These are phyloP conservation scores for Amia ocellicauda DNA, from an alignment of 2,113 vertebrate species.

Conservation along the genomic window DNA sequence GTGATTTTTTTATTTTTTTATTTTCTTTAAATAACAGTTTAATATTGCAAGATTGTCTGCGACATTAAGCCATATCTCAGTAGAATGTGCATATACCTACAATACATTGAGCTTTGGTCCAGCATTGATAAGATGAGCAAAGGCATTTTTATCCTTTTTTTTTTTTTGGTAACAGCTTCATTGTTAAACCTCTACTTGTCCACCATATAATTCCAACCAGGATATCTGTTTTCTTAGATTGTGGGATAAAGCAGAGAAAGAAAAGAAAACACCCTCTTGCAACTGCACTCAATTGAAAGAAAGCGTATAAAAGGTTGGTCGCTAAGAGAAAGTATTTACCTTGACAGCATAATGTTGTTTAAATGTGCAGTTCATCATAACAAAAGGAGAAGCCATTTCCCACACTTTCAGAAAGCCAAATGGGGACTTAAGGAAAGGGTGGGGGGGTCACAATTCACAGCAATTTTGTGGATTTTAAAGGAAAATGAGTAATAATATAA, in stretches of 20 bases:
- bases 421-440: not conserved
- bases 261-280: not conserved
- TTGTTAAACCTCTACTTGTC: constrained; percentile 77
- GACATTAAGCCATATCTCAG: constrained; percentile 92
- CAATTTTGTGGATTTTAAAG: not conserved
- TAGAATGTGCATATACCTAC: constrained; percentile 98
- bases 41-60: constrained; percentile 97
- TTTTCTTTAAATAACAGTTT: constrained; percentile 74
- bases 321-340: not conserved
- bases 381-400: constrained; percentile 2
- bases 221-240: constrained; percentile 26
- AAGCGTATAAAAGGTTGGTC: constrained; percentile 3
- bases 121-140: constrained; percentile 88
- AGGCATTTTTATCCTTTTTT: constrained; percentile 73
- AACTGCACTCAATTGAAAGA: not conserved
- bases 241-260: constrained; percentile 13
- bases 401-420: not conserved
- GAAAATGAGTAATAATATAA: not conserved
- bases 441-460: constrained; percentile 1
- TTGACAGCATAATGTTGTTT: constrained; percentile 4
- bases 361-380: constrained; percentile 15
- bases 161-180: constrained; percentile 97
- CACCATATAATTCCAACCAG: constrained; percentile 63
- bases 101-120: constrained; percentile 96
- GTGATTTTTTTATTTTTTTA: constrained; percentile 71